Percentiles rank a stretch among this genome's conserved stretches.
These are phyloP conservation scores for Tubulanus polymorphus DNA, from an alignment of 2,888 invertebrate species.

Conservation along the genomic window DNA sequence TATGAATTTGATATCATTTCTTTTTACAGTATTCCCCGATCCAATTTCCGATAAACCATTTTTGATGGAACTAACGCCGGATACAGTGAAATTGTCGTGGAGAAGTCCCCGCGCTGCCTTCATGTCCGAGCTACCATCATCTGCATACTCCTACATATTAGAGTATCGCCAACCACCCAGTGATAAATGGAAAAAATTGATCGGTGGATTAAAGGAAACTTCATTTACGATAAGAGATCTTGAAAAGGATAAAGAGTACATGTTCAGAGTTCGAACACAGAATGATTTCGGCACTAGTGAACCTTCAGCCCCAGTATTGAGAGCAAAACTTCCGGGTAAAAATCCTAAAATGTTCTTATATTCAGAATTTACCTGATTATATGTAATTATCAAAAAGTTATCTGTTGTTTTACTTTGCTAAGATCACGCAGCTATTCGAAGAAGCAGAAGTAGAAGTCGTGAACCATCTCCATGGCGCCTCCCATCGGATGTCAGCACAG, in stretches of 20 bases:
- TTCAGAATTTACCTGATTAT: too few species aligned
- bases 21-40: neutral
- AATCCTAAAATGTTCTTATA: too few species aligned
- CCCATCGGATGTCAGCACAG: too few species aligned
- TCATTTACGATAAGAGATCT: constrained; percentile 54
- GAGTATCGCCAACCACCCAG: constrained; percentile 37
- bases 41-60: neutral
- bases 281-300: constrained; percentile 96
- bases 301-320: constrained; percentile 76
- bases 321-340: neutral
- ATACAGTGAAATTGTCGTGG: neutral
- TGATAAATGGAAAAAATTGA: constrained; percentile 37
- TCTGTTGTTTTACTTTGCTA: too few species aligned
- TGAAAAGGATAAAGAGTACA: constrained; percentile 89
- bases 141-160: constrained; percentile 28
- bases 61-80: neutral
- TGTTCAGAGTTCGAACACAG: constrained; percentile 90
- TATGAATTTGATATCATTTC: neutral
- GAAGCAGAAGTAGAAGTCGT: too few species aligned
- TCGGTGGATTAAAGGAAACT: constrained; percentile 33
- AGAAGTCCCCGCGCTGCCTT: neutral
- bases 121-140: neutral
- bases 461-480: too few species aligned
- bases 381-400: too few species aligned
- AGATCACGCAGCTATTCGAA: too few species aligned